Conservation (phyloP, 2,797 vertebrate genomes). For the Hafferia zeledoni region DNA sequence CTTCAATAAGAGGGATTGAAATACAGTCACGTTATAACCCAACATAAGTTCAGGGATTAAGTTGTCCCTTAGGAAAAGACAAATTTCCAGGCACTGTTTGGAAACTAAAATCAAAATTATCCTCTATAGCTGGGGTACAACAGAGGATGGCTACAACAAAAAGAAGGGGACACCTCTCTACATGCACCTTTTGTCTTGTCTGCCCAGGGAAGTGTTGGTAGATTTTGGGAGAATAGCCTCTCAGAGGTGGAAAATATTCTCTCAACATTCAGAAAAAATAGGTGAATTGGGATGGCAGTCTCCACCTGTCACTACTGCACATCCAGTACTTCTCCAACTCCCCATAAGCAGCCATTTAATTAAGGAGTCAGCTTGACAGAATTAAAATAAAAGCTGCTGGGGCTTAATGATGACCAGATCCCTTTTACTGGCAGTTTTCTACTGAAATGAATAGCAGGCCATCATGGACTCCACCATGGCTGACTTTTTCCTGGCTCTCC, state of each 20-base stretch:
- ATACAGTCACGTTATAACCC: background rate
- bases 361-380: slow-evolving; percentile 9
- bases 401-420: slow-evolving; percentile 19
- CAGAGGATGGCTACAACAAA: fast-evolving
- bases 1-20: background rate
- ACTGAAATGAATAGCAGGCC: background rate
- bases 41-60: background rate
- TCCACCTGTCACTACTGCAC: background rate
- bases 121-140: background rate
- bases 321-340: background rate
- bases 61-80: background rate
- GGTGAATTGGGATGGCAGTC: background rate
- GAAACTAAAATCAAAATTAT: background rate
- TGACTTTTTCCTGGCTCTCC: background rate
- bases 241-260: background rate
- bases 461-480: background rate
- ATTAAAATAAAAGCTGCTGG: slow-evolving; percentile 2
- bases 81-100: background rate
- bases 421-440: slow-evolving; percentile 16
- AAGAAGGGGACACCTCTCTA: background rate
- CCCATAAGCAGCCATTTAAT: background rate
- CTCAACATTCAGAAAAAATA: background rate
- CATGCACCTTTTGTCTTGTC: background rate
- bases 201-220: background rate
- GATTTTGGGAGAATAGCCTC: background rate